Evolutionary conservation across 2,797 vertebrate species (phyloP), one percentile per base, ranked within the genome.

Genomic region (Thripadectes ignobilis): DNA sequence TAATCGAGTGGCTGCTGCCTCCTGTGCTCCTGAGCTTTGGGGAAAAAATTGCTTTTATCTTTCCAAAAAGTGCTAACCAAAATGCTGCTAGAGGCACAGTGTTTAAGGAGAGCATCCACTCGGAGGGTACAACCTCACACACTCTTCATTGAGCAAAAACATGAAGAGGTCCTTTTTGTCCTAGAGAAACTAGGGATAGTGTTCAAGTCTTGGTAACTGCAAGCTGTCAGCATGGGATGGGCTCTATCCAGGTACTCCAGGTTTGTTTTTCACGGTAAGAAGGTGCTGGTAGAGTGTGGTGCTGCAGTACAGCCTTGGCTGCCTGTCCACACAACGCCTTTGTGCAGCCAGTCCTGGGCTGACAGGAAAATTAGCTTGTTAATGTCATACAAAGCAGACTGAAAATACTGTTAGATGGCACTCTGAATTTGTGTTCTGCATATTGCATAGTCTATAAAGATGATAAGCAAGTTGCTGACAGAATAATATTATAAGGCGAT

Each of bases 391-490:
- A 93, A 75, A 57, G 84, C 80, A 74, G 77, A 51, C 61, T 80
- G 72, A 80, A 88, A 92, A 94, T 80, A 88, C 68, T 95, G 89
- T 95, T 96, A 77, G 51, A 54, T 95, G 93, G 92, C 94, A 96
- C 91, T 94, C 77, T 41, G 86, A 94, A 88, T 95, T 95, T 94
- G 96, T 94, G 89, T 97, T 96, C 96, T 93, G 85, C 84, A 58
- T 92, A 76, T 95, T 93, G 89, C 73, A 45, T 73, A 93, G 72
- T 96, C 95, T 96, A 94, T 94, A 97, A 95, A 97, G 95, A 95
- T 87, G 94, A 98, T 96, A 97, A 98, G 95, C 92, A 97, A 96
- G 95, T 94, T 97, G 95, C 89, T 97, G 96, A 97, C 96, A 96
- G 95, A 97, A 96, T 97, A 96, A 96, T 95, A 96, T 91, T 95